Evolutionary conservation across 2,113 vertebrate genomes (phyloP), one percentile per base, ranked within the genome.

Genomic region (Eudyptes chrysolophus): DNA sequence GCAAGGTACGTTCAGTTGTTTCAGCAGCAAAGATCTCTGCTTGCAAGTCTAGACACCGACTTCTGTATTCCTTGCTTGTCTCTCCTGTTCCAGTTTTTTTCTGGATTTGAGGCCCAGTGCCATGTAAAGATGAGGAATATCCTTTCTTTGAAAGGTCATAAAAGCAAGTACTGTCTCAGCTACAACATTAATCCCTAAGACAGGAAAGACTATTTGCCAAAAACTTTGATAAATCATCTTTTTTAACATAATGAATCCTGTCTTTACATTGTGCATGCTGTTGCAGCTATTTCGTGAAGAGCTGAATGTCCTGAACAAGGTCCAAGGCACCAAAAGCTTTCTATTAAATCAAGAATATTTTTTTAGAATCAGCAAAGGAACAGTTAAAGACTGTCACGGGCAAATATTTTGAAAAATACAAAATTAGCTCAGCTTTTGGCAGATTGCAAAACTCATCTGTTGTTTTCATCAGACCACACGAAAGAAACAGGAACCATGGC

Each of bases 381-480:
- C 36, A 29, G 72, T 52, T 82, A 52, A 71, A 78, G 82, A 55
- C 3, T 57, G 85, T 40, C 69, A 60, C 0, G 2, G 92, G 24
- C 13, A 40, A 44, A 69, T 60, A 52, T 71, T 66, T 78, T 60
- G 44, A 75, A 52, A 93, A 89, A 49, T 11, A 48, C 12, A 22
- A 72, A 87, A 93, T 85, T 61, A 97, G 62, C 66, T 96, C 95
- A 93, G 66, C 65, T 69, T 90, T 93, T 97, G 94, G 87, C 92
- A 80, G 49, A 18, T 58, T 16, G 34, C 49, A 77, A 22, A 79
- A 26, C 65, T 87, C 74, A n/a, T 90, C 87, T 93, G 87, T 32
- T 92, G 57, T 93, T 95, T 95, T 51, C 81, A 87, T 76, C 69
- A 85, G 69, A 36, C 13, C 30, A 46, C 38, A n/a, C 5, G 2